Conservation (phyloP, 1,140 invertebrate genomes). For the Coptotermes formosanus region DNA sequence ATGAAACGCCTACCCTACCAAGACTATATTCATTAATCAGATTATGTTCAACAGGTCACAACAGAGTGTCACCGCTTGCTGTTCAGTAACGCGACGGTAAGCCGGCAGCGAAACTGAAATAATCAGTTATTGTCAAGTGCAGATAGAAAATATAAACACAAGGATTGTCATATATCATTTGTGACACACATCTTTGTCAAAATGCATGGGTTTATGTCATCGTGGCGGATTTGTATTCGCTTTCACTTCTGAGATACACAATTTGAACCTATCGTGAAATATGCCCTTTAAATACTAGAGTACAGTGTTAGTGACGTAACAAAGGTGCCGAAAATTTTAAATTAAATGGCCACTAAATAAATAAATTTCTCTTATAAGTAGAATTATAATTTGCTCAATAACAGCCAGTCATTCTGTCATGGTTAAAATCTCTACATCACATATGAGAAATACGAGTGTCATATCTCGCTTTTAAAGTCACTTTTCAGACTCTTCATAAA, state of each 20-base stretch:
- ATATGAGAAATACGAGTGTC: too few relatives aligned
- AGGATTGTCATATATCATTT: not conserved
- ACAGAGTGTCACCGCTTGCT: not conserved
- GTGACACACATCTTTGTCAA: not conserved
- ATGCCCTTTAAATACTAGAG: too few relatives aligned
- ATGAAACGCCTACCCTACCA: not conserved
- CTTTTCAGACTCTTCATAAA: too few relatives aligned
- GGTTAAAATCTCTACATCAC: too few relatives aligned
- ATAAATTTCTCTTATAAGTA: too few relatives aligned
- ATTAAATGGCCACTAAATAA: too few relatives aligned
- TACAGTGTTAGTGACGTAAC: too few relatives aligned
- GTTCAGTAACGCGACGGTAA: not conserved
- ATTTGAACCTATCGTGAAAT: not conserved
- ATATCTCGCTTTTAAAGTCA: too few relatives aligned
- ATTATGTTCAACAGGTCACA: not conserved
- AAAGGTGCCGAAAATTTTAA: too few relatives aligned
- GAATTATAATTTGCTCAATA: too few relatives aligned
- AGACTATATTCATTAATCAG: slow-evolving; percentile 4
- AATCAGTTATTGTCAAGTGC: slow-evolving; percentile 5
- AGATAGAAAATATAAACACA: slow-evolving; percentile 13
- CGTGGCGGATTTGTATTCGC: not conserved
- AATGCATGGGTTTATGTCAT: slow-evolving; percentile 4
- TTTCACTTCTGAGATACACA: not conserved
- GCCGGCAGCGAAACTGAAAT: slow-evolving; percentile 2
- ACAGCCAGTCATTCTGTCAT: too few relatives aligned